phyloP scores from a whole-genome alignment of 2,888 invertebrate genomes.

The Lucinisca nassula region DNA sequence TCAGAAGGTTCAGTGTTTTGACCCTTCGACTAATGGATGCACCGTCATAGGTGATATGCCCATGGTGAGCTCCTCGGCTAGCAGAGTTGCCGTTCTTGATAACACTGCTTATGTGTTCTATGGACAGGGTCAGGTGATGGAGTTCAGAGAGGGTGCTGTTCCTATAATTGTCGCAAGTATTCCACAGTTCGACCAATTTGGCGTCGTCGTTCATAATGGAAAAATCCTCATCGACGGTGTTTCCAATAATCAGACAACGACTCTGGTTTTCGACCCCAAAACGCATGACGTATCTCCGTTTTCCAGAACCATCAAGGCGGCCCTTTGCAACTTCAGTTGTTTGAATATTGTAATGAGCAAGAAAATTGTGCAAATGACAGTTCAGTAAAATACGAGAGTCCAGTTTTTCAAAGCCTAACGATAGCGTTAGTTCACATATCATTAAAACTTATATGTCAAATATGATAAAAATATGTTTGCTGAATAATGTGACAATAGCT shows the following conservation, averaged over 20 bases:
- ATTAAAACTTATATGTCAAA: too few species aligned
- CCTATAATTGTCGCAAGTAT: constrained; percentile 44
- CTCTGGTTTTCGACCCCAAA: constrained; percentile 61
- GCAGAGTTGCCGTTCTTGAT: constrained; percentile 58
- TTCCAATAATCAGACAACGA: constrained; percentile 59
- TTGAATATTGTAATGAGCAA: constrained; percentile 64
- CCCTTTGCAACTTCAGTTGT: constrained; percentile 68
- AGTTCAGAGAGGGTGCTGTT: constrained; percentile 37
- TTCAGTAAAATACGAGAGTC: too few species aligned
- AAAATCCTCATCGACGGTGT: constrained; percentile 65
- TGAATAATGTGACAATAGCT: too few species aligned
- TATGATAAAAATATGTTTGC: too few species aligned
- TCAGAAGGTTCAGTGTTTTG: constrained; percentile 62
- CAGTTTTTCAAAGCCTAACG: too few species aligned
- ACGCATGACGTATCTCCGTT: constrained; percentile 36
- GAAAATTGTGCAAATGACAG: constrained; percentile 30
- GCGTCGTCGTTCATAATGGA: constrained; percentile 53
- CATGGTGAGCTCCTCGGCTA: constrained; percentile 32
- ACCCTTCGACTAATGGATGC: constrained; percentile 33
- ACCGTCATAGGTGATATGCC: constrained; percentile 64
- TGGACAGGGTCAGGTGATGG: constrained; percentile 61
- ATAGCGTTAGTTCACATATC: too few species aligned
- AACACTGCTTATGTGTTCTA: constrained; percentile 57
- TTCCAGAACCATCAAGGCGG: constrained; percentile 60
- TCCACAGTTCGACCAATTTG: constrained; percentile 67